Base-by-base conservation (phyloP, 2,888 invertebrate species). In the Ptychoptera albimana region DNA sequence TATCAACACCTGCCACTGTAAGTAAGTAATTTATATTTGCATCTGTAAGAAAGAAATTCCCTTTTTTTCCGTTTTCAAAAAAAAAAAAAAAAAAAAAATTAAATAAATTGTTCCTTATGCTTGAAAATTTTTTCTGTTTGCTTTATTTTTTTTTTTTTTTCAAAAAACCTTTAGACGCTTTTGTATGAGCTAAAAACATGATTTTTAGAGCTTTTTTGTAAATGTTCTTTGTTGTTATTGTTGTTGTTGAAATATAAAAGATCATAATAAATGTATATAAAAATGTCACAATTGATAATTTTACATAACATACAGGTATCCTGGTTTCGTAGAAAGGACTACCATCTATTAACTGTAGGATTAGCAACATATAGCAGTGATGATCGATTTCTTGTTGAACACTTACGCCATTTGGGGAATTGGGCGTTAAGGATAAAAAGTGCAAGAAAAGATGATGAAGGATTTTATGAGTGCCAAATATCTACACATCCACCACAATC, bases 301-400 rank as follows among this genome's bases (percentile, higher is more conserved):
- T 42, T 32, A n/a, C 13, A 39, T 35, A 3, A 7, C 7, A 56
- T 56, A 34, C 52, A 66, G 66, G 64, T 66, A 13, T 73, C 73
- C 36, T 75, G 74, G 74, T 71, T 74, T 40, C 59, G 74, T 46
- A 64, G 73, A 53, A 67, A 67, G 52, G 73, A 74, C 58, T 73
- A 72, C 53, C 71, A 72, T 55, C 59, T 73, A 45, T 60, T 73
- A 46, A 73, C 73, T 15, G 72, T 73, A 14, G 73, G 73, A 35
- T 57, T 69, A 38, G 63, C 68, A 37, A 72, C 72, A n/a, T 72
- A 72, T 57, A 70, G 68, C 52, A 67, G 70, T 40, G 73, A 73
- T 54, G 71, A 70, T 49, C 61, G 73, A 44, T 73, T 72, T 56
- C 62, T 71, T 57, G 70, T 72, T 44, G 69, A 69, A 49, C 71